Evolutionary conservation across 2,797 vertebrate genomes (phyloP), one percentile per base, ranked within the genome.

Genomic region (Rhodeus uyekii): DNA sequence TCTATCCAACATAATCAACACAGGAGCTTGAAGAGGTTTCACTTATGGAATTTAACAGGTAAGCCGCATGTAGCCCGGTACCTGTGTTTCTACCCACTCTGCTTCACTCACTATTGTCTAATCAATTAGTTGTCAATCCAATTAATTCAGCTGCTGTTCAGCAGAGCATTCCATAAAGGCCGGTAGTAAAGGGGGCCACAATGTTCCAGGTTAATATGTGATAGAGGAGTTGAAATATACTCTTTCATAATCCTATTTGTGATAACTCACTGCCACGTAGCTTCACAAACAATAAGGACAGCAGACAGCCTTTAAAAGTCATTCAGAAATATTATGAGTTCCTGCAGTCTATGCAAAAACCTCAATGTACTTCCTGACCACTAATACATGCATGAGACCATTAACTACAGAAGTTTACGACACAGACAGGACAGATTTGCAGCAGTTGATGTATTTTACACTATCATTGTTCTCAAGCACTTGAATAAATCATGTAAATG

Each of bases 81-180:
- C 24, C 36, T n/a, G 29, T 48, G 42, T 48, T 72, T 72, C 32
- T 48, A 61, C 29, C 29, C 39, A 61, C 87, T 83, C 81, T 29
- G 71, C 85, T 84, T 85, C 81, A 34, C 78, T 77, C 83, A 86
- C 86, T 83, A 83, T 69, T 73, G 83, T 83, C 58, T 87, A 93
- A 92, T 94, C 90, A 91, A 93, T 93, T 87, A 91, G 86, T 87
- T 86, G 89, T 86, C 90, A 91, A 90, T 92, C 87, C 87, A 90
- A 93, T 94, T 94, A 93, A 87, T 89, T 84, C 76, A 81, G 84
- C 42, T 71, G 85, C 83, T 86, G 64, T 87, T 87, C 63, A 63
- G 55, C 44, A 55, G 29, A n/a, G 65, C 72, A 78, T 81, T 64
- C 14, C 38, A 29, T 65, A 42, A 76, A 19, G 39, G 29, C 39